Percentiles rank a stretch among this genome's conserved stretches.
phyloP scores from a whole-genome alignment of 2,113 vertebrate species.

The Castor canadensis region DNA sequence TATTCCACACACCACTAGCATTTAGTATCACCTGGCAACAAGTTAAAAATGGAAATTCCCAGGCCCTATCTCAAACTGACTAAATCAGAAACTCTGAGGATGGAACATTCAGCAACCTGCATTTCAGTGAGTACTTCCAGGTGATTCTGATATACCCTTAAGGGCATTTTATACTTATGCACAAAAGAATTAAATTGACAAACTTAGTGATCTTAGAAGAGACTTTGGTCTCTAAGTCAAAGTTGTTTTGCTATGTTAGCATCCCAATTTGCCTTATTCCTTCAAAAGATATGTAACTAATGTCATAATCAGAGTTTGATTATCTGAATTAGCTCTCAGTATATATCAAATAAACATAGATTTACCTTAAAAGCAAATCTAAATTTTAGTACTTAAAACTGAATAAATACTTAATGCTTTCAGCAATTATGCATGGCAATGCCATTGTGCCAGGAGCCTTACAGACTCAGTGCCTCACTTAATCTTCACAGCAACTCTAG shows the following conservation, averaged over 20 bases:
- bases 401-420: background rate
- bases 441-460: background rate
- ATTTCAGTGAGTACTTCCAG: background rate
- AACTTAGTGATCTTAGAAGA: background rate
- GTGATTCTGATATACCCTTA: background rate
- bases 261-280: background rate
- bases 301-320: background rate
- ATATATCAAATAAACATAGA: background rate
- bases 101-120: background rate
- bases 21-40: no score
- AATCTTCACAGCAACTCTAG: background rate
- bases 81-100: background rate
- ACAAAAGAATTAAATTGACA: background rate
- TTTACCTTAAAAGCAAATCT: background rate
- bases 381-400: background rate
- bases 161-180: background rate
- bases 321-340: no score
- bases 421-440: background rate
- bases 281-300: background rate
- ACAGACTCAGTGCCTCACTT: background rate
- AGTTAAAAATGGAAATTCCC: background rate
- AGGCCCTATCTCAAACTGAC: background rate
- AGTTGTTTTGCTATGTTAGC: background rate
- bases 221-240: background rate
- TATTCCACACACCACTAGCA: background rate